Evolutionary conservation across 64 coral and sea anemone genomes (phyloP).

Genomic region (Stichodactyla mertensii): DNA sequence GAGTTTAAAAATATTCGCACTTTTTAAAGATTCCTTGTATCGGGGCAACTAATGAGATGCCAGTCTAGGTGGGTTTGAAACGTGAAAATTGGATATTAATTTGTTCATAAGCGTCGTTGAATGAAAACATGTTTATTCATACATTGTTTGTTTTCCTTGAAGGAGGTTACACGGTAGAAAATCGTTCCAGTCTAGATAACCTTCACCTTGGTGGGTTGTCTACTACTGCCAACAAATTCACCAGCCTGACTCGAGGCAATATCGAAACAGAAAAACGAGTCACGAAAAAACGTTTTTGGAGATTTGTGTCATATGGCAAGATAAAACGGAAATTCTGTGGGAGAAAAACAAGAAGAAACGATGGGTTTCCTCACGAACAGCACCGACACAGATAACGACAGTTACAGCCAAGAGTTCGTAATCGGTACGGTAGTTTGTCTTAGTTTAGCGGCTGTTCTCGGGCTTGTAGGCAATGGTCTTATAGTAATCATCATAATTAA

Average conservation of each 20-base stretch:
- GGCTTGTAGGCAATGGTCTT: slow-evolving; percentile 66
- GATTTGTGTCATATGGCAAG: background rate
- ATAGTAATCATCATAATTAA: slow-evolving; percentile 58
- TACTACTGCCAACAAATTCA: background rate
- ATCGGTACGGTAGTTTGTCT: slow-evolving; percentile 33
- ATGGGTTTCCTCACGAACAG: background rate
- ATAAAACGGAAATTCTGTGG: background rate
- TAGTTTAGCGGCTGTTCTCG: slow-evolving; percentile 50
- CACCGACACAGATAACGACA: background rate
- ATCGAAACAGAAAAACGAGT: background rate
- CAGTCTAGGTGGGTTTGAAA: background rate
- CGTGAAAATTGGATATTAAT: background rate
- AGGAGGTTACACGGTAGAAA: background rate
- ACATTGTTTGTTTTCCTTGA: background rate
- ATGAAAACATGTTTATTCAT: background rate
- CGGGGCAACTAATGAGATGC: background rate
- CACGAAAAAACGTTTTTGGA: background rate
- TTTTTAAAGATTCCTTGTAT: background rate
- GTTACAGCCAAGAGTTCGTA: slow-evolving; percentile 43
- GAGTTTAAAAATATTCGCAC: no score
- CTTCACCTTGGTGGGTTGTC: no score
- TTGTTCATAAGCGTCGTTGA: background rate
- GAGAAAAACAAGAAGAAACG: background rate
- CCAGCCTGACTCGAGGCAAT: background rate
- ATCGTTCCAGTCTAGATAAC: no score